Base-by-base conservation (phyloP, 1,140 invertebrate genomes). In the Orius laevigatus region DNA sequence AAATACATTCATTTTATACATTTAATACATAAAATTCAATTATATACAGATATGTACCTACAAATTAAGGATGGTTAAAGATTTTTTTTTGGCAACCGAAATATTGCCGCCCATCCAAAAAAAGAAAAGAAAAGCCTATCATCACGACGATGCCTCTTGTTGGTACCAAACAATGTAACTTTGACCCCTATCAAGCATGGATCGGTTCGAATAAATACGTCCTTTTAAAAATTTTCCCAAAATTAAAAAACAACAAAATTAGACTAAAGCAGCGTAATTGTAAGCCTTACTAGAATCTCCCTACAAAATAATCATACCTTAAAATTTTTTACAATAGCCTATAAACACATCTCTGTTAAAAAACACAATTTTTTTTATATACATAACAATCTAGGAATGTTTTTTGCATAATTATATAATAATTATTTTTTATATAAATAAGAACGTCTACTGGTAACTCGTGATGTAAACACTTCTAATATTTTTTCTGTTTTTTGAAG, bases 381-480 rank as follows among this genome's bases (percentile, higher is more conserved):
- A 56, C 55, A 56, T 56, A 56, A 55, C 54, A 53, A 56, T 56
- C 52, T 56, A 56, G 55, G 55, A 56, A 56, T 56, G 55, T 56
- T 38, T 38, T 38, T 56, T 48, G 52, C 49, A 47, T 53, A 51
- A 51, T 53, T 51, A 53, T 53, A 53, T 53, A 51, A 53, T 56
- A 53, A 55, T 53, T 49, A 53, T 55, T 55, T 40, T 52, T 46
- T 48, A 46, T 53, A 55, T 48, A 51, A 56, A 56, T 53, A 53
- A 56, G 49, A 56, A 53, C 44, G 52, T 53, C 55, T 56, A 56
- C 52, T 53, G 55, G 52, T 55, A 56, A 56, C 55, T 56, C 45
- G 46, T 56, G 55, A 53, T 56, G 46, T 41, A 55, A 56, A 47
- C 36, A 53, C 47, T 52, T 49, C 36, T n/a, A 16, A 16, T 38